phyloP scores from a whole-genome alignment of 2,797 vertebrate genomes.

The Thamnophis elegans region DNA sequence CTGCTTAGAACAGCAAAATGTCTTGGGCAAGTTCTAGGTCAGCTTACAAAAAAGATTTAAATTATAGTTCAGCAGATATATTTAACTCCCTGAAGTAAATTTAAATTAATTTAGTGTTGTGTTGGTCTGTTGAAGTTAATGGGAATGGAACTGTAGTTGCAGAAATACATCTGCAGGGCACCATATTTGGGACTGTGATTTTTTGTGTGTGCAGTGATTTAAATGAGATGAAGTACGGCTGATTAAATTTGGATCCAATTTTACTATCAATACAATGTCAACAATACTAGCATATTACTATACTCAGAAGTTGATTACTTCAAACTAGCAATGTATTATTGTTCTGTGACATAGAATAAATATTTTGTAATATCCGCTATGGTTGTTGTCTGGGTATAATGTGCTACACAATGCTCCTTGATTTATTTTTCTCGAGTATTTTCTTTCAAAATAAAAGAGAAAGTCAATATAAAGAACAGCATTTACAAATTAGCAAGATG shows the following conservation, averaged over 20 bases:
- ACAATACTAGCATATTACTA: not conserved
- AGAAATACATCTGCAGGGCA: not conserved
- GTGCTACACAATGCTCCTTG: not conserved
- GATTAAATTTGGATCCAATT: not conserved
- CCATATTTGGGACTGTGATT: not conserved
- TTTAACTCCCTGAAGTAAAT: not conserved
- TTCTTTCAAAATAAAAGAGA: not conserved
- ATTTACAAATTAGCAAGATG: not conserved
- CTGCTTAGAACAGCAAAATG: not conserved
- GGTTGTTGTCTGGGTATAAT: not conserved
- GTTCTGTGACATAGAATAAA: not conserved
- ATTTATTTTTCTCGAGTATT: not conserved
- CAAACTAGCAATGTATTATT: not conserved
- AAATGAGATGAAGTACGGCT: not conserved
- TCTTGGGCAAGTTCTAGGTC: conserved; percentile 11
- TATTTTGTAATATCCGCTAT: not conserved
- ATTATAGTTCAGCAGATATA: not conserved
- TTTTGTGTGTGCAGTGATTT: not conserved
- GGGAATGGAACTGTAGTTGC: not conserved
- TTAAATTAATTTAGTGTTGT: not conserved
- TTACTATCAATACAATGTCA: not conserved
- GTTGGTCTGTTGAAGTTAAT: not conserved
- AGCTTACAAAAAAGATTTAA: not conserved
- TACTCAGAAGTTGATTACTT: not conserved
- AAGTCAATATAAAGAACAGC: not conserved